A percentile compares a stretch with the other conserved stretches of the same genome.
Conservation (phyloP, 2,797 vertebrate genomes). For the Phaenicophaeus curvirostris region DNA sequence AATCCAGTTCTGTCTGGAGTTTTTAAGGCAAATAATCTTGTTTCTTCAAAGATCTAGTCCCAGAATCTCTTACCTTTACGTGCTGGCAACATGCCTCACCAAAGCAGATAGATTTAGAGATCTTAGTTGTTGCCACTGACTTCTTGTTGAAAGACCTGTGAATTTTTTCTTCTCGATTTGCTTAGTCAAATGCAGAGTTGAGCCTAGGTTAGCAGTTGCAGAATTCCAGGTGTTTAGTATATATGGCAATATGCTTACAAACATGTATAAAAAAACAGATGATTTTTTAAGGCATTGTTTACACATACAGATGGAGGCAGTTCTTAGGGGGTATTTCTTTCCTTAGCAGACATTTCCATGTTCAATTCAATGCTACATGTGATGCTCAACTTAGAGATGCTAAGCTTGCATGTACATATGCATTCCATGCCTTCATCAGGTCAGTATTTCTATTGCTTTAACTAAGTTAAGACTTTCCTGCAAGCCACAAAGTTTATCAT, state of each 20-base stretch:
- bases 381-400: accelerated
- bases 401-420: accelerated
- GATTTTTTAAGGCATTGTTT: not conserved
- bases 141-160: not conserved
- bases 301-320: not conserved
- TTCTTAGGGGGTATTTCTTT: not conserved
- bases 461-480: not conserved
- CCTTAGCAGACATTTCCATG: not conserved
- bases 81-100: not conserved
- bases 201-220: not conserved
- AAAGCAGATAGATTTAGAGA: not conserved
- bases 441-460: not conserved
- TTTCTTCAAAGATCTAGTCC: not conserved
- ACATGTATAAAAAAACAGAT: not conserved
- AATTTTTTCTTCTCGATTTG: not conserved
- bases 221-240: not conserved
- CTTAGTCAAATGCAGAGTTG: not conserved
- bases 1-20: not conserved
- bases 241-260: not conserved
- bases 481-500: not conserved
- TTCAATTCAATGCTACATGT: not conserved
- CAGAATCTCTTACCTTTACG: not conserved
- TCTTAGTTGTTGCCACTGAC: not conserved
- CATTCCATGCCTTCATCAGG: not conserved
- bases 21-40: not conserved